These are phyloP conservation scores for Oscheius sp. DNA, from an alignment of 2,888 invertebrate genomes.

Conservation along the genomic window DNA sequence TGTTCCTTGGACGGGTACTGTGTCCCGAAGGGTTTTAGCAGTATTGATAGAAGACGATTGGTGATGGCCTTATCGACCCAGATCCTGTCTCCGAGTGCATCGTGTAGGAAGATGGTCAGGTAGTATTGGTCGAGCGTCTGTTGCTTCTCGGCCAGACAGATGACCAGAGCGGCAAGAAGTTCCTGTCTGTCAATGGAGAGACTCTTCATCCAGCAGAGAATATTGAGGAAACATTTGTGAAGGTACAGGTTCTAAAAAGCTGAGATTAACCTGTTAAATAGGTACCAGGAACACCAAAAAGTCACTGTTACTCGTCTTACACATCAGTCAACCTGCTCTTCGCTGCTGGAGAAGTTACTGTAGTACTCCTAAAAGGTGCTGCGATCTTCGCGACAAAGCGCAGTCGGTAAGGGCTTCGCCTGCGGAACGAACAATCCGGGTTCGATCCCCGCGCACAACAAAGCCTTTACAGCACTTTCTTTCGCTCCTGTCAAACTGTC, in stretches of 20 bases:
- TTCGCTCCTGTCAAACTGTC: no score
- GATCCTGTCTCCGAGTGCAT: slow-evolving; percentile 31
- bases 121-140: slow-evolving; percentile 27
- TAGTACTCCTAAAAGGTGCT: no score
- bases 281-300: no score
- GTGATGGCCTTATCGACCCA: slow-evolving; percentile 34
- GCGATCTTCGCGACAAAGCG: no score
- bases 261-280: no score
- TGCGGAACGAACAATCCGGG: no score
- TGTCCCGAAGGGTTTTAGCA: slow-evolving; percentile 20
- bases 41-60: slow-evolving; percentile 6
- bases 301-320: no score
- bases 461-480: no score
- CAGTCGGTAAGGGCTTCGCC: no score
- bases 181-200: slow-evolving; percentile 33
- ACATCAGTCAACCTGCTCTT: no score
- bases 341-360: no score
- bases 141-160: slow-evolving; percentile 31
- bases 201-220: slow-evolving; percentile 31
- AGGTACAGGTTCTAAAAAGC: slow-evolving; percentile 32
- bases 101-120: slow-evolving; percentile 25
- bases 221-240: slow-evolving; percentile 31
- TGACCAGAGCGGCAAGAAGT: slow-evolving; percentile 22
- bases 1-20: slow-evolving; percentile 10
- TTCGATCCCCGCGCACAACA: no score